Base-by-base conservation (phyloP, 37 sponge, comb jelly and placozoan genomes). In the Petrosia ficiformis region DNA sequence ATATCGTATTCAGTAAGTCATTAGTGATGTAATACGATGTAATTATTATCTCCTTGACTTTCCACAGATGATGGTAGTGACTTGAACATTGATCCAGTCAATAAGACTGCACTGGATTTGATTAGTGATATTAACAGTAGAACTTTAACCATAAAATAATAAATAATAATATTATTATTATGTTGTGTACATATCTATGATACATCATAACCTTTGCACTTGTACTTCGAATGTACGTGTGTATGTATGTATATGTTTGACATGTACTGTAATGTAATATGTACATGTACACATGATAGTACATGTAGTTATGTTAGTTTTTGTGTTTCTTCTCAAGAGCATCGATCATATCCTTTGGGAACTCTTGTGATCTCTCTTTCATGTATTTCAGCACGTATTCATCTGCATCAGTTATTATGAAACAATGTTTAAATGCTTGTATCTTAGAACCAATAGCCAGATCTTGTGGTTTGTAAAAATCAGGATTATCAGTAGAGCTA, bases 341-440 rank as follows among this genome's bases (percentile, higher is more conserved):
- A 30, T 88, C 85, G 31, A 97, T 85, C 30, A 86, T 78, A 25
- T 82, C 94, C 8, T 73, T 48, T 14, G 98, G 92, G 65, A 91
- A 90, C 42, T 85, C 79, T 21, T 74, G 66, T 16, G 72, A 65
- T 34, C 80, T 75, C 10, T 77, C 92, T 44, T 91, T 89, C 84
- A 91, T 85, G 75, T 90, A 94, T 66, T 94, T 91, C 63, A 94
- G 75, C 22, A 94, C 94, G 42, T 91, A 94, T 44, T 85, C 79
- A 65, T 94, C 98, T 30, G 92, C 95, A 80, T 91, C 94, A 25
- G 87, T 88, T 57, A 97, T 88, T 38, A 88, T 74, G 65, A 97
- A 97, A 59, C 88, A 82, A 81, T 94, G 94, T n/a, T 89, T 89
- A 74, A 94, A 88, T 35, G 94, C 86, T 39, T 91, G 85, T 10